Percentiles rank a stretch among this genome's conserved stretches.
Evolutionary conservation across 2,797 vertebrate species (phyloP).

Genomic region (Pantherophis vulpinus): DNA sequence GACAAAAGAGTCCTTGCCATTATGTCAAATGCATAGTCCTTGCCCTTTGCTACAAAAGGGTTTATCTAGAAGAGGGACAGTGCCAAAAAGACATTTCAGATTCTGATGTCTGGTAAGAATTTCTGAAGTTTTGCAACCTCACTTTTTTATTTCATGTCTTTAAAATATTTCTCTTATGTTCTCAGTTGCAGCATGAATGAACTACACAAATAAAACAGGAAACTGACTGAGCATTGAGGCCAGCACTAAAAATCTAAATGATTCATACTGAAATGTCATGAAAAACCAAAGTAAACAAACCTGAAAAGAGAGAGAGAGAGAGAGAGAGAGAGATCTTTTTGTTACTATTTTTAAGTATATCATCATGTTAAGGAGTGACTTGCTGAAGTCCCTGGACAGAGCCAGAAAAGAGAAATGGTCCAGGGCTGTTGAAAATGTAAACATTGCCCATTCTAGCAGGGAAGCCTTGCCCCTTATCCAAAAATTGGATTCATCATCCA

Average conservation of each 20-base stretch:
- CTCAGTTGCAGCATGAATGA: slow-evolving; percentile 28
- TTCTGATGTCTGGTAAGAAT: slow-evolving; percentile 26
- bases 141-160: not conserved
- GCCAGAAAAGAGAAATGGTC: not conserved
- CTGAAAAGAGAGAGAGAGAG: not conserved
- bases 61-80: not conserved
- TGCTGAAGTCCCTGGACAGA: not conserved
- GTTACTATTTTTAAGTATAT: slow-evolving; percentile 35
- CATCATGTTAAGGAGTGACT: not conserved
- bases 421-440: not conserved
- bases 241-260: slow-evolving; percentile 35
- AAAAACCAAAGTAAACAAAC: slow-evolving; percentile 51
- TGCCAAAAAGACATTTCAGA: slow-evolving; percentile 35
- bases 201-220: slow-evolving; percentile 8
- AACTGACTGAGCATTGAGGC: not conserved
- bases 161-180: not conserved
- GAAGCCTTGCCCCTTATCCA: not conserved
- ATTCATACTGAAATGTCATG: slow-evolving; percentile 20
- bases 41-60: not conserved
- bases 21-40: not conserved
- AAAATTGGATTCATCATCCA: not conserved
- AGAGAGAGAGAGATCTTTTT: not conserved
- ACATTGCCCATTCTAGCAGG: not conserved
- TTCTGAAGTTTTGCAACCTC: slow-evolving; percentile 6
- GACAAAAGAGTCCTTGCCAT: not conserved